A percentile compares a stretch with the other conserved stretches of the same genome.
Evolutionary conservation across 1,140 invertebrate species (phyloP).

Genomic region (Drosophila setifemur): DNA sequence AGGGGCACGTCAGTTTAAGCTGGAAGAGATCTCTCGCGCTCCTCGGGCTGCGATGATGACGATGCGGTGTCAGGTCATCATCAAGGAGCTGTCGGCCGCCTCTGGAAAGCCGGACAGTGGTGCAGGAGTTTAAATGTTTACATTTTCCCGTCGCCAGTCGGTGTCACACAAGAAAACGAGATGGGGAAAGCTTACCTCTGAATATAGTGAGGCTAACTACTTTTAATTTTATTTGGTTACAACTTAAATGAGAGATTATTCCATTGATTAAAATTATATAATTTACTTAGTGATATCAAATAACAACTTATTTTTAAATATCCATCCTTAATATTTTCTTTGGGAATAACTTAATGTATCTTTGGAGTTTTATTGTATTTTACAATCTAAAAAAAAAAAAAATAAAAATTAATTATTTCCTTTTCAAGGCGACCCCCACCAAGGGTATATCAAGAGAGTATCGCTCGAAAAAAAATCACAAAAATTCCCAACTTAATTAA

Average conservation of each 20-base stretch:
- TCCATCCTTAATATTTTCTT: too few species aligned
- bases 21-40: conserved; percentile 28
- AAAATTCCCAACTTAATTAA: conserved; percentile 75
- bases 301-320: too few species aligned
- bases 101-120: conserved; percentile 1
- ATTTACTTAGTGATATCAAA: too few species aligned
- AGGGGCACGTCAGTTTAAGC: conserved; percentile 50
- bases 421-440: neutral
- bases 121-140: conserved; percentile 36
- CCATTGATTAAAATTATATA: too few species aligned
- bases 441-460: conserved; percentile 8
- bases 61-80: conserved; percentile 43
- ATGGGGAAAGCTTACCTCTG: neutral
- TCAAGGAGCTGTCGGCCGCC: conserved; percentile 40
- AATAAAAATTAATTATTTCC: neutral
- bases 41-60: conserved; percentile 25
- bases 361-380: too few species aligned
- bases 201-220: neutral
- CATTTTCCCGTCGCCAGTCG: conserved; percentile 32
- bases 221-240: too few species aligned
- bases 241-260: too few species aligned
- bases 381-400: too few species aligned
- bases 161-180: conserved; percentile 20
- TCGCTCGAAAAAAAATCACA: conserved; percentile 22
- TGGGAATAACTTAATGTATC: too few species aligned